Base-by-base conservation (phyloP, 1,140 invertebrate species). In the Drosophila virilis region DNA sequence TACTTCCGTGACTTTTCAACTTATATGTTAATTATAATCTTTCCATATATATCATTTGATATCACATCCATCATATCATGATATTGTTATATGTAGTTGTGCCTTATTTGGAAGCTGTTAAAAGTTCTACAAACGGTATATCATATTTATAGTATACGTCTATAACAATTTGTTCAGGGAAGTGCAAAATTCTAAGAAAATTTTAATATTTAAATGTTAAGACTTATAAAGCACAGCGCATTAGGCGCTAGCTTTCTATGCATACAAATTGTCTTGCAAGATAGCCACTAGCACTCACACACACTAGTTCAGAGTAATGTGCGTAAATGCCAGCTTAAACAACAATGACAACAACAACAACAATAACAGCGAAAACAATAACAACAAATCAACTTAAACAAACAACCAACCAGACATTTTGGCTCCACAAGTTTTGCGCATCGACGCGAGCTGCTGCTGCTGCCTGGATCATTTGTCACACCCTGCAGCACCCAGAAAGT, bases 381-480 rank as follows among this genome's bases (percentile, higher is more conserved):
- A 67, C 83, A 84, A 72, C 83, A 80, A 84, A 84, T 88, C 79
- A 73, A 78, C 73, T 89, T 77, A 71, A 89, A 57, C 73, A 88
- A 88, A 88, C 79, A 88, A 74, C 83, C 69, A 88, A 88, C 83
- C 83, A 88, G 83, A 88, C 83, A 88, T 83, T 88, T 88, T 74
- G 83, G 83, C 83, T 88, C 83, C 83, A 88, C 77, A 81, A 64
- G 45, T 80, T 83, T 83, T 82, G 79, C 77, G 71, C 77, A 69
- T 78, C 77, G 77, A 65, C 58, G 60, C 61, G 73, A 28, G 62
- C 17, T 64, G 67, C 54, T 46, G 68, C 35, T 57, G 50, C 54
- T 69, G 75, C 70, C 73, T 77, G 79, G 22, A 77, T 88, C 77
- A 88, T 88, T 89, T 88, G 83, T 88, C 83, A 88, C 84, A 88